Evolutionary conservation across 2,797 vertebrate genomes (phyloP).

Genomic region (Acanthiza pusilla): DNA sequence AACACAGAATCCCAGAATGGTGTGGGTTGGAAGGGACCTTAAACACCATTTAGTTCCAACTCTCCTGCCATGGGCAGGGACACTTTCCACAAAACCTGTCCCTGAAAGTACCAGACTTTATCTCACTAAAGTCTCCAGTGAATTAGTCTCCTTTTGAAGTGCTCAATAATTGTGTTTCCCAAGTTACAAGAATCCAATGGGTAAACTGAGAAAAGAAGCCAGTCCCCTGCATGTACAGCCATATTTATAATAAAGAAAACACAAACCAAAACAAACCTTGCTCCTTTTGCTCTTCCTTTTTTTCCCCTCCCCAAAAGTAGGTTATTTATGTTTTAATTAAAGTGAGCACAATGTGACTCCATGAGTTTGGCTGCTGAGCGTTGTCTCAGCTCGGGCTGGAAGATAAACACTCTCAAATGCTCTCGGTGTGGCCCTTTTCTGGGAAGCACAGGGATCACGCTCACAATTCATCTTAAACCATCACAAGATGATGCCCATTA

Average conservation of each 20-base stretch:
- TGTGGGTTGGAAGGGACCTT: neutral
- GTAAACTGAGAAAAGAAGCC: neutral
- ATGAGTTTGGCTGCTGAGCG: neutral
- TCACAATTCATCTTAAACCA: conserved; percentile 64
- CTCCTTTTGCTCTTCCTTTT: neutral
- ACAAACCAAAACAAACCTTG: neutral
- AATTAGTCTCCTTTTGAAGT: neutral
- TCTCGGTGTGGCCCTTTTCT: conserved; percentile 33
- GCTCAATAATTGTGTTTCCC: neutral
- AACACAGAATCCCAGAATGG: neutral
- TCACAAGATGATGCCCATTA: conserved; percentile 60
- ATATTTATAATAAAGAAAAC: neutral
- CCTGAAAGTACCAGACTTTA: neutral
- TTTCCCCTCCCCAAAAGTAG: neutral
- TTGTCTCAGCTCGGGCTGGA: neutral
- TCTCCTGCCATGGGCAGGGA: neutral
- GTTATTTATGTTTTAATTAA: conserved; percentile 60
- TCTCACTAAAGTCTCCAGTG: neutral
- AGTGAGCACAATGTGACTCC: neutral
- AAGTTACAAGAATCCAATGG: rapidly evolving
- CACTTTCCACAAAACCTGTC: neutral
- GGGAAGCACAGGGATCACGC: conserved; percentile 35
- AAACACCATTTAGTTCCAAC: neutral
- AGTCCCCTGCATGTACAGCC: rapidly evolving
- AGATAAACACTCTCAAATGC: conserved; percentile 13